Base-by-base conservation (phyloP, 1,140 invertebrate species). In the Drosophila nikananu region DNA sequence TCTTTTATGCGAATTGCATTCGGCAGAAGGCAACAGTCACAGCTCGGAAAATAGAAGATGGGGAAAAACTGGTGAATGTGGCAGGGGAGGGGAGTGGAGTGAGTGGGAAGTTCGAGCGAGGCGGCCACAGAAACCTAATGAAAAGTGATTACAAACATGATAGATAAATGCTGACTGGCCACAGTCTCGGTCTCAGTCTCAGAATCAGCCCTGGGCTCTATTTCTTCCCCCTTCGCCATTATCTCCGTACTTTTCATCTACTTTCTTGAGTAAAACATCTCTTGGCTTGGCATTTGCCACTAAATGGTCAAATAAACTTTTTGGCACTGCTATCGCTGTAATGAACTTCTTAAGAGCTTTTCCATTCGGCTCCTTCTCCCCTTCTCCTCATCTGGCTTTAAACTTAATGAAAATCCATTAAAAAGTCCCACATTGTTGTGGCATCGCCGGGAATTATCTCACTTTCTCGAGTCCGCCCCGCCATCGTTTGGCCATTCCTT, bases 81-180 rank as follows among this genome's bases (percentile, higher is more conserved):
- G 9, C 21, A 37, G 32, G 52, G 1, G 51, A 37, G 32, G 52
- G 1, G 51, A 9, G 13, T 10, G 15, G n/a, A 49, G 44, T n/a
- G 41, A 21, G 21, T 21, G 37, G 25, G 39, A 37, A 57, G 60
- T 65, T 49, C 44, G 48, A 63, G 21, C 15, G 5, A 57, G 35
- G 54, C 54, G 25, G 65, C 83, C 81, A 71, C 71, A 80, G 70
- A 91, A 90, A 91, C 82, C 86, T 86, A 90, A 90, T 91, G 86
- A 90, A 90, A 90, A 90, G 86, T 90, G 86, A 91, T 90, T 90
- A 90, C 82, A 91, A 86, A 90, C 86, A 90, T 86, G 86, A 91
- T 86, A 90, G 86, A 90, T 86, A 90, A 90, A 90, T 82, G 86
- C 71, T 79, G 41, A 66, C 57, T 77, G 59, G 67, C 70, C 73